Conservation (phyloP, 2,797 vertebrate genomes). For the Cheracebus regulus region DNA sequence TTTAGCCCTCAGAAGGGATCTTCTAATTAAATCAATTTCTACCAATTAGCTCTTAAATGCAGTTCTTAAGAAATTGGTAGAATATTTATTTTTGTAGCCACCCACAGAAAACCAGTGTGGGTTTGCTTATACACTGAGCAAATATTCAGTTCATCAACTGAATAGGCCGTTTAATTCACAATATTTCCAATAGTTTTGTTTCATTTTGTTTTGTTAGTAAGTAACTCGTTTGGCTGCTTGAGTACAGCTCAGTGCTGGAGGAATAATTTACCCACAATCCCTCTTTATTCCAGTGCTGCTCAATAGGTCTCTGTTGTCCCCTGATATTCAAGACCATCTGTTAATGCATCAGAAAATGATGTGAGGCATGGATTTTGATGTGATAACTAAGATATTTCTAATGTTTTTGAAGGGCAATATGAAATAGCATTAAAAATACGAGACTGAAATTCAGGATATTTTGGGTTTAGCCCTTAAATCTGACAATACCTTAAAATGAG, state of each 20-base stretch:
- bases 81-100: conserved; percentile 53
- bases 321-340: background rate
- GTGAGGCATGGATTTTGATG: background rate
- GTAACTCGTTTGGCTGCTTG: background rate
- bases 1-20: background rate
- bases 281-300: background rate
- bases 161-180: conserved; percentile 38
- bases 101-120: conserved; percentile 35
- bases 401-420: background rate
- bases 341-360: background rate
- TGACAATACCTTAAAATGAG: conserved; percentile 32
- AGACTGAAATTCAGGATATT: conserved; percentile 3
- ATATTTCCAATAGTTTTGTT: conserved; percentile 32
- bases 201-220: background rate
- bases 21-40: conserved; percentile 33
- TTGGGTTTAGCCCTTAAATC: background rate
- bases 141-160: conserved; percentile 34
- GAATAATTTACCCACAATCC: background rate
- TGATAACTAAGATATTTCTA: conserved; percentile 9
- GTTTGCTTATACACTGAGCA: conserved; percentile 37
- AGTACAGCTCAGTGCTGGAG: background rate
- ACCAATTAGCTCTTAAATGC: conserved; percentile 52
- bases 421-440: background rate
- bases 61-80: conserved; percentile 50
- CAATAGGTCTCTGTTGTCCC: background rate